Evolutionary conservation across 1,140 invertebrate species (phyloP).

Genomic region (Telenomus remus): DNA sequence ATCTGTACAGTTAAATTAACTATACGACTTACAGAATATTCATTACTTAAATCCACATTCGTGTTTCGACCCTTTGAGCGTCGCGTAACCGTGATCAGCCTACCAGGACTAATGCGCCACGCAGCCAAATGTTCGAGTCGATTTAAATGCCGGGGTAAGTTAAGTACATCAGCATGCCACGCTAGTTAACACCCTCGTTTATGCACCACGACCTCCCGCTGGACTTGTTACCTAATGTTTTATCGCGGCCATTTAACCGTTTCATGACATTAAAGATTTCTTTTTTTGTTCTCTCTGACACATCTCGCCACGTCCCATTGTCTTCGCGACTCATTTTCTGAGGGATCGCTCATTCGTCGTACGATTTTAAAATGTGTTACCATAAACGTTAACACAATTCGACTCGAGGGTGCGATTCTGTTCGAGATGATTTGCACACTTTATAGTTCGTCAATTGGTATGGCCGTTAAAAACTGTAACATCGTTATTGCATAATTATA

Average conservation of each 20-base stretch:
- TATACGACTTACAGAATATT: constrained; percentile 60
- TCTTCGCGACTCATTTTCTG: constrained; percentile 21
- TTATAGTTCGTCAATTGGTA: constrained; percentile 11
- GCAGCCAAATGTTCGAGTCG: constrained; percentile 70
- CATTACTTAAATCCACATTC: constrained; percentile 67
- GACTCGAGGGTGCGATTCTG: constrained; percentile 42
- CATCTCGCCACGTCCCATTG: constrained; percentile 40
- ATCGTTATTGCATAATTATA: constrained; percentile 32
- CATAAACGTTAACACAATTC: constrained; percentile 30
- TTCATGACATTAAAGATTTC: constrained; percentile 23
- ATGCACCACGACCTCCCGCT: constrained; percentile 41
- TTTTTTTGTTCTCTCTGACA: constrained; percentile 4
- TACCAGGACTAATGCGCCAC: constrained; percentile 71
- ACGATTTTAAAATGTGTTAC: constrained; percentile 24
- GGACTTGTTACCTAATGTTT: constrained; percentile 65
- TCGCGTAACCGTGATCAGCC: constrained; percentile 62
- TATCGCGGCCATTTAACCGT: constrained; percentile 49
- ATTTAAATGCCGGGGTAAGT: constrained; percentile 68
- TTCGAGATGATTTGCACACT: constrained; percentile 20
- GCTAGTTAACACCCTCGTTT: constrained; percentile 67
- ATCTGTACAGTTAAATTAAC: constrained; percentile 62
- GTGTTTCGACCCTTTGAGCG: constrained; percentile 46
- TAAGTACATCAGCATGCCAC: constrained; percentile 61
- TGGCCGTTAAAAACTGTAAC: constrained; percentile 29
- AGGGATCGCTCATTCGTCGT: not conserved